Base-by-base conservation (phyloP, 2,113 vertebrate genomes). In the Corythaixoides concolor region DNA sequence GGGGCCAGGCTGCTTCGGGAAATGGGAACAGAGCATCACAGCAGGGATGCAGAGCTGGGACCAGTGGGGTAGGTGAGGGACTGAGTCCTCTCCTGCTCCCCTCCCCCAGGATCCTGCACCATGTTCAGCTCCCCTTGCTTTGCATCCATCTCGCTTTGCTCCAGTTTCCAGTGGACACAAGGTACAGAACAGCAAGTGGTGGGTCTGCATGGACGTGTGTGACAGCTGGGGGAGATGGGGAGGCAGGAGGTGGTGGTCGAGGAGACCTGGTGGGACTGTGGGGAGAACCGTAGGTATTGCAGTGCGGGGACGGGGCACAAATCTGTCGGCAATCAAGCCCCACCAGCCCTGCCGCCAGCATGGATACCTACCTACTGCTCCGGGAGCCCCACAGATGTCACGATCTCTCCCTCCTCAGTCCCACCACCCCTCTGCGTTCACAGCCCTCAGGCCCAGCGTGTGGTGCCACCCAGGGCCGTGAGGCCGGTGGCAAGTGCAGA, bases 151-250 rank as follows among this genome's bases (percentile, higher is more conserved):
- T 72, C 30, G 30, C 47, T 78, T 68, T 12, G 12, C 63, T 56
- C 35, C 30, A 33, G 21, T 45, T 35, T 63, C 56, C 70, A 26
- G 62, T 0, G 39, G 53, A 43, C 39, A 41, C 15, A 11, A 90
- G 93, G 66, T 9, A 26, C 39, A 3, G 19, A 28, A 73, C 21
- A 39, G 47, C 0, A 0, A 82, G 66, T 1, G 0, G 47, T 22
- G 74, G 32, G 50, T 68, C 68, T 60, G 35, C 23, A 67, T 24
- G 56, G 12, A 4, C 4, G 33, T 7, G 8, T 37, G 60, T 55
- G 47, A 45, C 43, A 50, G 43, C 85, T 19, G 67, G 33, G 24
- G 30, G 35, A 43, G 39, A 23, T 0, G 3, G 23, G 32, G 4
- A 72, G 14, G 12, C 12, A 20, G 30, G 16, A 43, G 41, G 15